Percentiles rank a stretch among this genome's conserved stretches.
Conservation (phyloP, 2,888 invertebrate genomes). For the Pemphredon lugubris region DNA sequence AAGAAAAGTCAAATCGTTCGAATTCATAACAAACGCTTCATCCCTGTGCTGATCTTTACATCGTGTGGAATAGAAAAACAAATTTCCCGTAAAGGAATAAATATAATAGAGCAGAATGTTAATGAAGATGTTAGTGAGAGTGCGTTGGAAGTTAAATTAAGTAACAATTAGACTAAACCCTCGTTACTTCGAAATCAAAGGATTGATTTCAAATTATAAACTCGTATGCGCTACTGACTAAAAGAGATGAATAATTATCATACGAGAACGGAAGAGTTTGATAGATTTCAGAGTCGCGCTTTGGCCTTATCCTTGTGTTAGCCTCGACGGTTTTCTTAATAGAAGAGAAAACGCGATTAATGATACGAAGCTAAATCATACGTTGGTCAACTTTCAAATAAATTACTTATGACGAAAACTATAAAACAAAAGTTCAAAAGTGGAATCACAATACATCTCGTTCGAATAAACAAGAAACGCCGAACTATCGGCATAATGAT, state of each 20-base stretch:
- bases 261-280: slow-evolving; percentile 5
- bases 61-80: slow-evolving; percentile 2
- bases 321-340: not conserved
- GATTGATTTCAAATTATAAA: not conserved
- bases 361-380: slow-evolving; percentile 22
- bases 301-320: not conserved
- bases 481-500: not conserved
- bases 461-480: not conserved
- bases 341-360: slow-evolving; percentile 3
- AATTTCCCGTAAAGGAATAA: too few relatives aligned
- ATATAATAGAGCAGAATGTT: slow-evolving; percentile 9
- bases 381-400: slow-evolving; percentile 27
- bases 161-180: slow-evolving; percentile 27
- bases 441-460: slow-evolving; percentile 3
- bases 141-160: slow-evolving; percentile 22
- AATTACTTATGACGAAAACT: slow-evolving; percentile 17
- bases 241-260: not conserved
- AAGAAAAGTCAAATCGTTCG: slow-evolving; percentile 6
- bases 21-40: not conserved
- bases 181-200: not conserved
- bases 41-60: not conserved
- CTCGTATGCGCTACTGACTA: too few relatives aligned
- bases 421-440: slow-evolving; percentile 12
- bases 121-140: not conserved
- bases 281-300: not conserved